Evolutionary conservation across 2,888 invertebrate species (phyloP), one percentile per base, ranked within the genome.

Genomic region (Pegoplata infirma): DNA sequence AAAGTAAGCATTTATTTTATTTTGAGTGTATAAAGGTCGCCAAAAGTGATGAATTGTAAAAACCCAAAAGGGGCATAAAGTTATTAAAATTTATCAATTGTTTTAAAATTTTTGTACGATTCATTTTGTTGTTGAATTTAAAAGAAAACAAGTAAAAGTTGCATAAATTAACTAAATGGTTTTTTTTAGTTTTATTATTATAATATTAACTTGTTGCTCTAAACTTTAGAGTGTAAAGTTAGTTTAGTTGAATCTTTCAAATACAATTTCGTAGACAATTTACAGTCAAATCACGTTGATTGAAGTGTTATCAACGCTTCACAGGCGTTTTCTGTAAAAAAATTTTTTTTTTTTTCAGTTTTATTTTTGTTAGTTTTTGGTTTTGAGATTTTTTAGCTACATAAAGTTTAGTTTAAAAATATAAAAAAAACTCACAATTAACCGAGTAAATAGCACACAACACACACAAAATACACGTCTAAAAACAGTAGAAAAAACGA

Each of bases 61-160:
- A 32, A 32, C 36, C 4, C 36, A 40, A 40, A 40, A 40, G 36
- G n/a, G 36, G 36, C n/a, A 40, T 40, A n/a, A 40, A 40, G 36
- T 40, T 40, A 40, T 40, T 40, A 40, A 40, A 32, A 32, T 32
- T 28, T 36, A 40, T 40, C 36, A 40, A 40, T 40, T 40, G 36
- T 51, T 23, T 51, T 51, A 14, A 25, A 23, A n/a, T n/a, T n/a
- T n/a, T 21, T n/a, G 0, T 14, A 51, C 12, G 23, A 2, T 8
- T 25, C n/a, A 63, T 14, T 21, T 14, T 14, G 47, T 53, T 14
- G 53, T 59, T 14, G 8, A 49, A 23, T 59, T 17, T n/a, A 6
- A 17, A 55, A 67, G 55, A 63, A 73, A 72, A 68, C 68, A 53
- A 69, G 78, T 78, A 78, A 78, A 78, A 78, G 78, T 78, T 74